Percentiles rank a stretch among this genome's conserved stretches.
Evolutionary conservation across 2,888 invertebrate genomes (phyloP).

Genomic region (Drosophila niveifrons): DNA sequence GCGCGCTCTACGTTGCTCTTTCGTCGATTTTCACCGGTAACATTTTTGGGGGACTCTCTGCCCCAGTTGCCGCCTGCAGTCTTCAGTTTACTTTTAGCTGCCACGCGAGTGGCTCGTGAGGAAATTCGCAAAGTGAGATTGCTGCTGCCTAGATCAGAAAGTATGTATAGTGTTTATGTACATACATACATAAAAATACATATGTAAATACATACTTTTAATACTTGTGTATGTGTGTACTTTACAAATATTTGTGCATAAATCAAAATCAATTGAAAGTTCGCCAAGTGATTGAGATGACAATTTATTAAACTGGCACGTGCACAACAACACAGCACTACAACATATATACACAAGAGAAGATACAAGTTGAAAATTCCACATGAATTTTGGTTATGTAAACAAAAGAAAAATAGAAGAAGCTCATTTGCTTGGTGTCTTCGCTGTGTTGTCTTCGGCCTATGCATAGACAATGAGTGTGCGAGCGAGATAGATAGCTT

Average conservation of each 20-base stretch:
- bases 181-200: neutral
- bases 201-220: neutral
- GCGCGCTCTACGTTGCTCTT: constrained; percentile 18
- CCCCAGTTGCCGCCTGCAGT: constrained; percentile 48
- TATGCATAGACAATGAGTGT: constrained; percentile 2
- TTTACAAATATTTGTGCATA: constrained; percentile 12
- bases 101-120: constrained; percentile 53
- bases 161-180: constrained; percentile 35
- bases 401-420: constrained; percentile 33
- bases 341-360: neutral
- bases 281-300: constrained; percentile 17
- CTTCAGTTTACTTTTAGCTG: constrained; percentile 63
- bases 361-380: constrained; percentile 14
- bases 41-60: constrained; percentile 23
- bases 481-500: neutral
- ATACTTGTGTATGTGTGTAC: neutral
- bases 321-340: constrained; percentile 9
- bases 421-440: constrained; percentile 7
- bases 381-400: constrained; percentile 47
- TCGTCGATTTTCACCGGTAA: constrained; percentile 16
- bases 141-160: constrained; percentile 34
- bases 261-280: constrained; percentile 47
- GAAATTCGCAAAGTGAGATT: constrained; percentile 48
- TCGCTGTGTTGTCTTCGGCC: neutral
- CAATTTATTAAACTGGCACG: constrained; percentile 26